These are phyloP conservation scores for Rhea pennata DNA, from an alignment of 2,113 vertebrate genomes.

Conservation along the genomic window DNA sequence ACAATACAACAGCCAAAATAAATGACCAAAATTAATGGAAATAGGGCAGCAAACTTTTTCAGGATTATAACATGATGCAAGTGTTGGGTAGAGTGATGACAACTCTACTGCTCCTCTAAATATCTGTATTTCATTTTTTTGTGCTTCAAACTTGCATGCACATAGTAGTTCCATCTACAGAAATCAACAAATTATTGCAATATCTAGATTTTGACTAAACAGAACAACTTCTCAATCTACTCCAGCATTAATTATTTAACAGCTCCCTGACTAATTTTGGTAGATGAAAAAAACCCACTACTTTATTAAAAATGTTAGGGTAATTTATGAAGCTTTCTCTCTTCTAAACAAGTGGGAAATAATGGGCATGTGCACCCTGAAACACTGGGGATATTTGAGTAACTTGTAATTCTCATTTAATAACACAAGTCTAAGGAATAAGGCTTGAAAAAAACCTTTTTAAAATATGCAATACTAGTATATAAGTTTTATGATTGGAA, in stretches of 20 bases:
- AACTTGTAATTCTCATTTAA: not conserved
- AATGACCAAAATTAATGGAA: slow-evolving; percentile 57
- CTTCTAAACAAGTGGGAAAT: not conserved
- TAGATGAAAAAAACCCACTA: not conserved
- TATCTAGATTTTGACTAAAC: not conserved
- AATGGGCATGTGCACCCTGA: rapidly evolving
- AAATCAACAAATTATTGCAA: not conserved
- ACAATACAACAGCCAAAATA: slow-evolving; percentile 35
- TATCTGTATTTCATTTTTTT: slow-evolving; percentile 11
- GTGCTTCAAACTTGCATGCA: not conserved
- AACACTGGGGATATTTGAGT: not conserved
- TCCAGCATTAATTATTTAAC: not conserved
- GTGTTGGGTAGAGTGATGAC: slow-evolving; percentile 40
- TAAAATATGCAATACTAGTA: not conserved
- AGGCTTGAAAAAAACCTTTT: not conserved
- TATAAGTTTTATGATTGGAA: not conserved
- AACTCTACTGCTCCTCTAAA: slow-evolving; percentile 12
- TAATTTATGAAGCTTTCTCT: not conserved
- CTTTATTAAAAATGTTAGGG: not conserved
- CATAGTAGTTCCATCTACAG: not conserved
- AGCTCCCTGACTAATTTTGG: not conserved
- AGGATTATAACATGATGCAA: slow-evolving; percentile 45
- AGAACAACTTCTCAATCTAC: not conserved
- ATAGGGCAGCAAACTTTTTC: slow-evolving; percentile 15
- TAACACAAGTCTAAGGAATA: not conserved